Percentiles rank a stretch among this genome's conserved stretches.
These are phyloP conservation scores for Garrulus glandarius DNA, from an alignment of 2,797 vertebrate species.

Conservation along the genomic window DNA sequence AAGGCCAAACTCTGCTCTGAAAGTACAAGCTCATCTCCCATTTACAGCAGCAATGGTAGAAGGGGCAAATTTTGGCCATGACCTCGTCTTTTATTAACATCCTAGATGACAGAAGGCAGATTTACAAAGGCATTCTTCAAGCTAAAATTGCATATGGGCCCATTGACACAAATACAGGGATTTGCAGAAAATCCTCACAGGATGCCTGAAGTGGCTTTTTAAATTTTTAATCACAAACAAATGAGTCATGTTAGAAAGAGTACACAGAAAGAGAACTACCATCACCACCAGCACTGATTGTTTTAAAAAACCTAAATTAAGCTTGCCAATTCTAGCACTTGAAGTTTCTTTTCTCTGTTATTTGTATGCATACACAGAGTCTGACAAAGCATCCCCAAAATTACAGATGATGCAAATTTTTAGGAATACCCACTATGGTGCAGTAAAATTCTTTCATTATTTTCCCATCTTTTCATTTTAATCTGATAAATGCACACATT, in stretches of 20 bases:
- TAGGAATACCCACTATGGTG: background rate
- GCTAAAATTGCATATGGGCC: background rate
- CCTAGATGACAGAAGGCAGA: background rate
- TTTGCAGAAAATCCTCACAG: background rate
- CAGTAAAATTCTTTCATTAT: background rate
- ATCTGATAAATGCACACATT: background rate
- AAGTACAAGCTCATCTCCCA: background rate
- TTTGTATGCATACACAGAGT: background rate
- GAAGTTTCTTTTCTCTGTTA: background rate
- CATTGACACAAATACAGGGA: background rate
- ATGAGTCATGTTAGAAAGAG: conserved; percentile 2
- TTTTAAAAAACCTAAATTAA: background rate
- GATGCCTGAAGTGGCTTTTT: background rate
- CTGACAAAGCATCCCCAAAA: background rate
- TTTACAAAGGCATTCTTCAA: background rate
- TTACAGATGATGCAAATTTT: background rate
- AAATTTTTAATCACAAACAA: conserved; percentile 45
- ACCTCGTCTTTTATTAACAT: background rate
- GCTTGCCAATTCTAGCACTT: background rate
- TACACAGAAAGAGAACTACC: background rate
- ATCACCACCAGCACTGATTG: background rate
- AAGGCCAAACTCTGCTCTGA: background rate
- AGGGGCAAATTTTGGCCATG: background rate
- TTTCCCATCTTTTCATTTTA: background rate
- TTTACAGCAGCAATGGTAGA: background rate